Base-by-base conservation (phyloP, 2,113 vertebrate species). In the Odontophorus gujanensis region DNA sequence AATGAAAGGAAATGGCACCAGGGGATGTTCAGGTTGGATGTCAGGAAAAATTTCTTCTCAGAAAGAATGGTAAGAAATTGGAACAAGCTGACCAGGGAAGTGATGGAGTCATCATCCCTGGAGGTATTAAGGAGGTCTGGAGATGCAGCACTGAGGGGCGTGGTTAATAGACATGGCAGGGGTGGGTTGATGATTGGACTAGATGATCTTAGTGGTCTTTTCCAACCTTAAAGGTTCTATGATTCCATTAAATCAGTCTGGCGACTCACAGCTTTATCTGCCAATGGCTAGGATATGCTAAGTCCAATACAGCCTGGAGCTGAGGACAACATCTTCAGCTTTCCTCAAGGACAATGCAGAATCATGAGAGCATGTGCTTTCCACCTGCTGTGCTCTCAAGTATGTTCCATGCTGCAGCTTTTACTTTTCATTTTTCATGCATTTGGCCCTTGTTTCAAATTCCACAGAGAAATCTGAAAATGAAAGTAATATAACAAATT, bases 301-400 rank as follows among this genome's bases (percentile, higher is more conserved):
- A 77, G 13, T 61, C 21, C 68, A 12, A 24, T 47, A 34, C 19
- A 86, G 13, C 8, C 22, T 34, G 28, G 22, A 6, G 3, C 15
- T 61, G 15, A 7, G 30, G 8, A 2, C 22, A 34, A 15, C 6
- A 8, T 59, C 28, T 89, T 81, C 72, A 86, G 2, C 9, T 67
- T 78, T 82, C 32, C 32, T 83, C 16, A 55, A 66, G 15, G 8
- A 32, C 20, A 1, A 0, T 13, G 7, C 0, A 0, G 12, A 38
- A 47, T 13, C 19, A 10, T 32, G 32, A 69, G 24, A 50, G 18
- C 25, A 73, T 73, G 19, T 28, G 5, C 34, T 62, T 85, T 74
- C 26, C 32, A 66, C 19, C 25, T 80, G 24, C 42, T 89, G 6
- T 58, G 28, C 48, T 48, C 59, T 71, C 42, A 16, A 34, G 72